Percentiles rank a stretch among this genome's conserved stretches.
These are phyloP conservation scores for Plutella xylostella DNA, from an alignment of 2,888 invertebrate genomes.

Conservation along the genomic window DNA sequence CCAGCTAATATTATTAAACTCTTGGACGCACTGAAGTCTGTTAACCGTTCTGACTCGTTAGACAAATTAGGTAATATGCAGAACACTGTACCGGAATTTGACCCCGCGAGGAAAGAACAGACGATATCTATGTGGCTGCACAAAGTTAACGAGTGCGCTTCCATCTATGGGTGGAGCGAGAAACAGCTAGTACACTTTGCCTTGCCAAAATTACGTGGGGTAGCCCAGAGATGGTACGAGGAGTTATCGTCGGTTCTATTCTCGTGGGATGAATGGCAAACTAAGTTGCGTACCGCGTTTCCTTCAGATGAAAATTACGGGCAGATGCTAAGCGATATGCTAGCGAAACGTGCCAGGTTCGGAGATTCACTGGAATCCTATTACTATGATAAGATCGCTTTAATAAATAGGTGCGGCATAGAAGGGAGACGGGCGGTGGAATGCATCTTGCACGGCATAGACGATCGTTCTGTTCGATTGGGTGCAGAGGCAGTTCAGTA, in stretches of 20 bases:
- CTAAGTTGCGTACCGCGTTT: slow-evolving; percentile 6
- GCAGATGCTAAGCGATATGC: neutral
- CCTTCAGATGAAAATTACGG: neutral
- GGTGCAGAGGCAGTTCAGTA: slow-evolving; percentile 13
- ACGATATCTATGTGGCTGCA: slow-evolving; percentile 11
- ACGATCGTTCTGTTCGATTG: slow-evolving; percentile 10
- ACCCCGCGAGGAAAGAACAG: slow-evolving; percentile 7
- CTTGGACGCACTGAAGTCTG: neutral
- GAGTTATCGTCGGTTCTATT: slow-evolving; percentile 6
- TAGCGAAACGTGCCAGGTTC: neutral
- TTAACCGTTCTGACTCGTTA: neutral
- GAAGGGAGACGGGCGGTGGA: slow-evolving; percentile 3
- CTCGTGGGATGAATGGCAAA: slow-evolving; percentile 12
- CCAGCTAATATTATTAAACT: neutral
- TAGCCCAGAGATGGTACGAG: slow-evolving; percentile 10
- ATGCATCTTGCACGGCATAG: slow-evolving; percentile 11
- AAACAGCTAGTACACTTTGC: slow-evolving; percentile 3
- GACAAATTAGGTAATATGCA: slow-evolving; percentile 4
- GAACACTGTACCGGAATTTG: slow-evolving; percentile 11
- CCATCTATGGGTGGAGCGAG: slow-evolving; percentile 7
- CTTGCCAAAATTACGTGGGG: slow-evolving; percentile 10
- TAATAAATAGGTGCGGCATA: neutral
- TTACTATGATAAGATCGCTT: slow-evolving; percentile 10
- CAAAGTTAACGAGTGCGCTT: slow-evolving; percentile 9
- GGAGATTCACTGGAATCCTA: slow-evolving; percentile 1